Evolutionary conservation across 2,113 vertebrate genomes (phyloP), one percentile per base, ranked within the genome.

Genomic region (Prionailurus viverrinus): DNA sequence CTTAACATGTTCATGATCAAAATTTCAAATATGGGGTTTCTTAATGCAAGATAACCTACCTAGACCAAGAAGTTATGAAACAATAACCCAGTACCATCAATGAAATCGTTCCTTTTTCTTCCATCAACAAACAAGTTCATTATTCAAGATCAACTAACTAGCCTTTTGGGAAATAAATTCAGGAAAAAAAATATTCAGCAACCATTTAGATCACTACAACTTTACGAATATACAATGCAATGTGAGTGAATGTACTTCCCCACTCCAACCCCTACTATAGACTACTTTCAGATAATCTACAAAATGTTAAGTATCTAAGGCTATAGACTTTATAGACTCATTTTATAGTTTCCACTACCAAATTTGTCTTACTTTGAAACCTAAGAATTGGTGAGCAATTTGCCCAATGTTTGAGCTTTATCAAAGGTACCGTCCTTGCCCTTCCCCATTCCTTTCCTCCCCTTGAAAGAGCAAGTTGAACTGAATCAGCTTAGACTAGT

Each of bases 41-140:
- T 92, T 89, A 80, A 93, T 94, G 71, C 29, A 93, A 95, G 31
- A 82, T 45, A 48, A 86, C 27, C 19, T 21, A 81, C 27, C 19
- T 27, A 81, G 39, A 27, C 41, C 25, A 90, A 92, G 8, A 25
- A 78, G 36, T 53, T 66, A 90, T 68, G 51, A 95, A 78, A 69
- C 4, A 88, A 92, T 36, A 96, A 39, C 8, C 33, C 4, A 87
- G 9, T 78, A 74, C 41, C 31, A 85, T 51, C 58, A 92, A 94
- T 89, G 36, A 95, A 95, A 92, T 85, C 29, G 89, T 65, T 94
- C 39, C 19, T 80, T 96, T 92, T n/a, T 79, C 39, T n/a, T 79
- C 39, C 21, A 92, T 51, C 66, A 82, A 89, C 2, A 84, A 71
- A 65, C 1, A 93, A 65, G 11, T 83, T 92, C 27, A 74, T 23